Conservation (phyloP, 1,140 invertebrate species). For the Berghia stephanieae region DNA sequence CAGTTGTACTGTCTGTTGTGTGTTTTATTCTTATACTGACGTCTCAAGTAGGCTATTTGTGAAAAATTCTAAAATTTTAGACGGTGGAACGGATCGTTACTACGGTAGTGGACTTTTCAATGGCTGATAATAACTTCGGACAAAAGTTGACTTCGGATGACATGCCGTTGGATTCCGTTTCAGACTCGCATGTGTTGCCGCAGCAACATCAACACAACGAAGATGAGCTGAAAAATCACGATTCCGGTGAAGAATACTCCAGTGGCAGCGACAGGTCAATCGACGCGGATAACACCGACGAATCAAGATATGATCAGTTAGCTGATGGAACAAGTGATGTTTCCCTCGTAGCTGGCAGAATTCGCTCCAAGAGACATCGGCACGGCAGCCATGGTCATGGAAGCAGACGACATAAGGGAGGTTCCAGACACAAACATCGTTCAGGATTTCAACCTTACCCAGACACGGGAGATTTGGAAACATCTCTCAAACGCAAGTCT, state of each 20-base stretch:
- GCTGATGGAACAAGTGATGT: too few relatives aligned
- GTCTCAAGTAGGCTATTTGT: slow-evolving; percentile 1
- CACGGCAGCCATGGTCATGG: slow-evolving; percentile 34
- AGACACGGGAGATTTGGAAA: background rate
- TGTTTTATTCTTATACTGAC: slow-evolving; percentile 23
- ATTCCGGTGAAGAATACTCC: slow-evolving; percentile 27
- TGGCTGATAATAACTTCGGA: too few relatives aligned
- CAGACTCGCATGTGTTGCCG: too few relatives aligned
- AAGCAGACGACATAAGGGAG: slow-evolving; percentile 27
- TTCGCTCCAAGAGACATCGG: slow-evolving; percentile 19
- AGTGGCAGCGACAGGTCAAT: slow-evolving; percentile 31
- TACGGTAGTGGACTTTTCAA: slow-evolving; percentile 31
- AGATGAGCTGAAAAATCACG: too few relatives aligned
- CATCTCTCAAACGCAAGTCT: slow-evolving; percentile 25
- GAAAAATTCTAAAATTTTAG: slow-evolving; percentile 28
- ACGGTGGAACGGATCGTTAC: slow-evolving; percentile 28
- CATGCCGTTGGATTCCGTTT: too few relatives aligned
- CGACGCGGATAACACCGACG: slow-evolving; percentile 16
- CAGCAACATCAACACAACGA: too few relatives aligned
- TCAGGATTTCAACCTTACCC: slow-evolving; percentile 20
- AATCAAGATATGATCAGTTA: too few relatives aligned
- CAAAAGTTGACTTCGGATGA: too few relatives aligned
- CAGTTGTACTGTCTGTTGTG: slow-evolving; percentile 30
- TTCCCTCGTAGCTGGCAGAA: too few relatives aligned
- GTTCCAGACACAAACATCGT: too few relatives aligned